Conservation (phyloP, 2,888 invertebrate genomes). For the Acleris laterana region DNA sequence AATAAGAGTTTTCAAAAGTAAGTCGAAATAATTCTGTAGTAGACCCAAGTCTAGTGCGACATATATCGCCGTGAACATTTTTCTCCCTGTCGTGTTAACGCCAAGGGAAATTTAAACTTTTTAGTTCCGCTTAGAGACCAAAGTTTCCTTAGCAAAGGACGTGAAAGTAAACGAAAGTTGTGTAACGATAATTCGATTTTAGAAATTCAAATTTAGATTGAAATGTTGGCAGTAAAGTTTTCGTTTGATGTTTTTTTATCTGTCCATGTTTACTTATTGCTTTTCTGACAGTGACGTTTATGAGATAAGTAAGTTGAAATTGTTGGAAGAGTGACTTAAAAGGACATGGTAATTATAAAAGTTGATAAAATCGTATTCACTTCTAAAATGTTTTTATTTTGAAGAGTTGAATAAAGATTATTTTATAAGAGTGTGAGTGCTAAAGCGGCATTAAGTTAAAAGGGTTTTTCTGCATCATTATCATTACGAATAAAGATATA, state of each 20-base stretch:
- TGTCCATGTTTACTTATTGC: neutral
- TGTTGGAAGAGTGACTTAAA: neutral
- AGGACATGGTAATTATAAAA: neutral
- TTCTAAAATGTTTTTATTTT: too few relatives aligned
- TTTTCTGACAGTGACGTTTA: slow-evolving; percentile 22
- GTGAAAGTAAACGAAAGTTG: slow-evolving; percentile 29
- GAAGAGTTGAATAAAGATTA: too few relatives aligned
- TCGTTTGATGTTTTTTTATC: slow-evolving; percentile 19
- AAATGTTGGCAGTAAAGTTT: slow-evolving; percentile 32
- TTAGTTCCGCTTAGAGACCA: neutral
- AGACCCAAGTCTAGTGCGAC: neutral
- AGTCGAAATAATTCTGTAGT: slow-evolving; percentile 9
- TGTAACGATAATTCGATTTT: slow-evolving; percentile 39
- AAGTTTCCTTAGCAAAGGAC: neutral
- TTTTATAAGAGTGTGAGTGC: too few relatives aligned
- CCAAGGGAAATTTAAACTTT: neutral
- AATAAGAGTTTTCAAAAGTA: too few relatives aligned
- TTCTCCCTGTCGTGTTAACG: neutral
- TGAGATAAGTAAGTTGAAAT: slow-evolving; percentile 12
- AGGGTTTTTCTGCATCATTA: too few relatives aligned
- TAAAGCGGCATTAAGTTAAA: too few relatives aligned
- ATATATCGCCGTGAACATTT: slow-evolving; percentile 25
- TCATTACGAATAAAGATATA: too few relatives aligned
- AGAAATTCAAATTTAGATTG: slow-evolving; percentile 39
- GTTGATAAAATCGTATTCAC: too few relatives aligned